These are phyloP conservation scores for Cyclophora albipunctata DNA, from an alignment of 2,888 invertebrate genomes.

Conservation along the genomic window DNA sequence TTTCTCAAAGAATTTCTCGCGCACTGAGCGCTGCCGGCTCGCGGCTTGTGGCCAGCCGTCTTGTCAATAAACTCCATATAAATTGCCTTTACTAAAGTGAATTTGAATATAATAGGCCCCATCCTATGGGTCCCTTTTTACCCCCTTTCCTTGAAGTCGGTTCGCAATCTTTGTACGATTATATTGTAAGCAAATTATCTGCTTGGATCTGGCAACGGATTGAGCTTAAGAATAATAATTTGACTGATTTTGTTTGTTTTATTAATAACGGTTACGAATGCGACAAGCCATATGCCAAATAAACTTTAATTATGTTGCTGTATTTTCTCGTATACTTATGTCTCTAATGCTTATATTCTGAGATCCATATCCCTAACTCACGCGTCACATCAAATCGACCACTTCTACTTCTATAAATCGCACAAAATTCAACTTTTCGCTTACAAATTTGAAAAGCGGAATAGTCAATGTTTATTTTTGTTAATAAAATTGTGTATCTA, in stretches of 20 bases:
- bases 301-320: neutral
- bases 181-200: constrained; percentile 77
- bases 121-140: constrained; percentile 61
- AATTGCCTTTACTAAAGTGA: constrained; percentile 67
- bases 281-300: constrained; percentile 1
- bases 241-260: constrained; percentile 41
- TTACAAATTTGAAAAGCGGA: too few relatives aligned
- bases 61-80: constrained; percentile 75
- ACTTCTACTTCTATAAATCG: too few relatives aligned
- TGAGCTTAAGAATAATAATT: constrained; percentile 31
- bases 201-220: constrained; percentile 59
- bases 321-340: too few relatives aligned
- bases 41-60: constrained; percentile 41
- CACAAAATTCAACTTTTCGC: too few relatives aligned
- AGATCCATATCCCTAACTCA: too few relatives aligned
- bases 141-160: constrained; percentile 57
- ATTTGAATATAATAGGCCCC: constrained; percentile 73
- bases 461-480: too few relatives aligned
- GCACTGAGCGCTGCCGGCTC: constrained; percentile 23
- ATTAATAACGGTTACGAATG: constrained; percentile 13
- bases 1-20: constrained; percentile 64
- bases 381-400: too few relatives aligned
- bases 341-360: too few relatives aligned
- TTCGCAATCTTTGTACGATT: constrained; percentile 68
- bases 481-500: too few relatives aligned